Evolutionary conservation across 1,140 invertebrate species (phyloP).

Genomic region (Bombus sylvicola): DNA sequence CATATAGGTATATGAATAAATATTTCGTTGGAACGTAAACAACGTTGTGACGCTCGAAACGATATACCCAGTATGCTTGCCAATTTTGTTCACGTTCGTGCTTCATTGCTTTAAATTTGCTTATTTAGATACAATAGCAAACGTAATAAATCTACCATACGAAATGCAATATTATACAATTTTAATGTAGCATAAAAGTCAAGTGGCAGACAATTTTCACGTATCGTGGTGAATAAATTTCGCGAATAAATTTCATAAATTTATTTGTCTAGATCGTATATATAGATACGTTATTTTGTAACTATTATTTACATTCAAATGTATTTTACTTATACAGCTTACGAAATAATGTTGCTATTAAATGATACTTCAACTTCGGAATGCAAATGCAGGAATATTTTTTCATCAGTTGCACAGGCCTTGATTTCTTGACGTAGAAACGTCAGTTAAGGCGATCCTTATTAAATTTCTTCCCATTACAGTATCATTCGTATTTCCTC

Average conservation of each 20-base stretch:
- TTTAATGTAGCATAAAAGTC: not conserved
- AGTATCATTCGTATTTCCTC: conserved; percentile 6
- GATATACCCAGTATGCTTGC: not conserved
- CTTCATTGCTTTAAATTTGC: not conserved
- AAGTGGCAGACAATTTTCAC: no score
- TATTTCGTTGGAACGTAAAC: not conserved
- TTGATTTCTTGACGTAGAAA: not conserved
- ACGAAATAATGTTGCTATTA: no score
- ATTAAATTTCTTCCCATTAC: conserved; percentile 15
- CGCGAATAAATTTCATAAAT: not conserved
- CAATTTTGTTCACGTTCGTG: not conserved
- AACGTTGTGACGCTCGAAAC: not conserved
- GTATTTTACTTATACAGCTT: no score
- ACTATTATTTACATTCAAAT: no score
- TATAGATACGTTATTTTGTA: no score
- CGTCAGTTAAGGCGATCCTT: not conserved
- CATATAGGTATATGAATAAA: conserved; percentile 5
- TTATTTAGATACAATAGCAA: not conserved
- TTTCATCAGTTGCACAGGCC: not conserved
- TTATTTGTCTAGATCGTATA: not conserved
- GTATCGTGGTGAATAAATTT: not conserved
- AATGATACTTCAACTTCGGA: not conserved
- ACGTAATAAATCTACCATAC: not conserved
- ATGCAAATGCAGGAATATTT: not conserved
- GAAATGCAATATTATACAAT: not conserved